phyloP scores from a whole-genome alignment of 2,888 invertebrate genomes.

The Sisyra terminalis region DNA sequence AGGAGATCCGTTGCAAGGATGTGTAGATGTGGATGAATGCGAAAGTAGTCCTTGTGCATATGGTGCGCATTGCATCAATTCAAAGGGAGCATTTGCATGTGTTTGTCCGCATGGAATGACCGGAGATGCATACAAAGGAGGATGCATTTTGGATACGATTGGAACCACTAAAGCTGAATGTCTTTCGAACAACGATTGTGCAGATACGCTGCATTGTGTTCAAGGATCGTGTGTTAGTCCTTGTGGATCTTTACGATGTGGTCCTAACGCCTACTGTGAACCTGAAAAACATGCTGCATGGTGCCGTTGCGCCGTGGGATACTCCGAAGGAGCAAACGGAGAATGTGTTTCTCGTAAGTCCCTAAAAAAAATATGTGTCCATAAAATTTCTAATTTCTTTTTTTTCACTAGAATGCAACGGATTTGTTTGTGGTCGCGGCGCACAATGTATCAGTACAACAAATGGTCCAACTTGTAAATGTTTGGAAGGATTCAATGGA shows the following conservation, averaged over 20 bases:
- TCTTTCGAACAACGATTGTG: slow-evolving; percentile 56
- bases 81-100: slow-evolving; percentile 73
- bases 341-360: slow-evolving; percentile 67
- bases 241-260: slow-evolving; percentile 61
- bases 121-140: slow-evolving; percentile 72
- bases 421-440: slow-evolving; percentile 61
- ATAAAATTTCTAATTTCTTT: slow-evolving; percentile 6
- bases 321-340: slow-evolving; percentile 57
- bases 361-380: slow-evolving; percentile 1
- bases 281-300: slow-evolving; percentile 75
- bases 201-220: slow-evolving; percentile 61
- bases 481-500: slow-evolving; percentile 69
- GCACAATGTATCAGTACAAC: slow-evolving; percentile 75
- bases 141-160: slow-evolving; percentile 44
- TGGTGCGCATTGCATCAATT: slow-evolving; percentile 77
- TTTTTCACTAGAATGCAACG: slow-evolving; percentile 47
- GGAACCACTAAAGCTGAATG: slow-evolving; percentile 49
- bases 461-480: slow-evolving; percentile 75
- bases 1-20: slow-evolving; percentile 72
- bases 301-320: slow-evolving; percentile 77
- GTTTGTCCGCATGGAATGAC: slow-evolving; percentile 67
- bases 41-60: slow-evolving; percentile 68
- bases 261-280: slow-evolving; percentile 72
- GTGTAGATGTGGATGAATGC: slow-evolving; percentile 77
- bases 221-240: slow-evolving; percentile 69